Conservation (phyloP, 2,113 vertebrate species). For the Syngnathus floridae region DNA sequence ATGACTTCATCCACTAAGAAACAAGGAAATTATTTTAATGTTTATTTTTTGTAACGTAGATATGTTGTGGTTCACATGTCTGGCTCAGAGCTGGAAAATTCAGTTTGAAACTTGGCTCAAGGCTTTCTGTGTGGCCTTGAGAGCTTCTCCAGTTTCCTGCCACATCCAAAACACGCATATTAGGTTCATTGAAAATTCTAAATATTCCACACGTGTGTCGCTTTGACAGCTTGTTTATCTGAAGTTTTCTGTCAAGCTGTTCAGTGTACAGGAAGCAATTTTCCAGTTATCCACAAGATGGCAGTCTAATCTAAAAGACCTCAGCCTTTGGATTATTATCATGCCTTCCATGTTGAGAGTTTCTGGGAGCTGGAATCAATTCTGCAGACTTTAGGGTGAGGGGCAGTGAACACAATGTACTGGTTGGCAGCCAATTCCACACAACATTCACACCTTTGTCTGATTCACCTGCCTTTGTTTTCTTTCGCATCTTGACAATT, state of each 20-base stretch:
- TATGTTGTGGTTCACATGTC: background rate
- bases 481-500: background rate
- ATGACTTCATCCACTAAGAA: conserved; percentile 89
- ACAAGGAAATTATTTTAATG: background rate
- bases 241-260: background rate
- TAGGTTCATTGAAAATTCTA: background rate
- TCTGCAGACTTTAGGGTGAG: background rate
- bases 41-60: background rate
- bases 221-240: background rate
- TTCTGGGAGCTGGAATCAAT: background rate
- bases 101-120: background rate
- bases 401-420: background rate
- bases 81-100: background rate
- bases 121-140: background rate
- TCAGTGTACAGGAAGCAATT: background rate
- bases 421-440: too few species aligned
- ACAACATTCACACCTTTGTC: background rate
- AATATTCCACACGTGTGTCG: background rate
- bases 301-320: conserved; percentile 49
- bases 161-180: background rate
- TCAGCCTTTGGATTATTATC: background rate
- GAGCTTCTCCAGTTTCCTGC: background rate
- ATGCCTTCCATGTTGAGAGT: background rate
- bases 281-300: conserved; percentile 53
- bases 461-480: background rate